Percentiles rank a stretch among this genome's conserved stretches.
These are phyloP conservation scores for Cyclopterus lumpus DNA, from an alignment of 2,797 vertebrate genomes.

Conservation along the genomic window DNA sequence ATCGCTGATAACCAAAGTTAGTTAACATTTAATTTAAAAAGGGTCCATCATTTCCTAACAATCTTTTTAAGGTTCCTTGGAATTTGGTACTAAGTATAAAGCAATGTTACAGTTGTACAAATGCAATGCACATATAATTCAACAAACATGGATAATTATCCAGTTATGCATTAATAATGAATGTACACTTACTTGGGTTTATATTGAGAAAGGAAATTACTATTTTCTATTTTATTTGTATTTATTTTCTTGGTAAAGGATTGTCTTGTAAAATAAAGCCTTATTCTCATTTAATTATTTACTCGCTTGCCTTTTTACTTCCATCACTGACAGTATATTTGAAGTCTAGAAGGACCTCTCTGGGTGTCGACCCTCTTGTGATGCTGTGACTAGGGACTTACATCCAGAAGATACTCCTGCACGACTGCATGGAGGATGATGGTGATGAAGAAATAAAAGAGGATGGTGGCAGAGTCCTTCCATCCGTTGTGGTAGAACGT, in stretches of 20 bases:
- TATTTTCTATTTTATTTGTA: neutral
- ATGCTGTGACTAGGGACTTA: conserved; percentile 78
- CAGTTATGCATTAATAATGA: neutral
- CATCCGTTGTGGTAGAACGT: conserved; percentile 93
- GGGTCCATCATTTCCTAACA: neutral
- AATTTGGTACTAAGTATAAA: neutral
- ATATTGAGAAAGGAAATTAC: neutral
- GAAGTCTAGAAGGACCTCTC: neutral
- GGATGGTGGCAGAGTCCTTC: conserved; percentile 92
- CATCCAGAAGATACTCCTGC: conserved; percentile 97
- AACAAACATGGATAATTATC: neutral
- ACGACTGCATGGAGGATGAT: conserved; percentile 96
- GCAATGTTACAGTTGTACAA: neutral
- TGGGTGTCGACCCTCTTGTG: neutral
- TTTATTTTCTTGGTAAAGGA: neutral
- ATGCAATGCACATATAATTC: neutral
- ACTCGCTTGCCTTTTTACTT: neutral
- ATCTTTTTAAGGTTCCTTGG: neutral
- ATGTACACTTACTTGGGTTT: neutral
- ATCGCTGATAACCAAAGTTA: neutral
- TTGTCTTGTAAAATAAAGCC: neutral
- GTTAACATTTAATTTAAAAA: neutral
- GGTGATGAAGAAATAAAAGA: conserved; percentile 95
- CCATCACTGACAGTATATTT: neutral
- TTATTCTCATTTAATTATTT: neutral